Conservation (phyloP, 2,113 vertebrate genomes). For the Climacteris rufus region DNA sequence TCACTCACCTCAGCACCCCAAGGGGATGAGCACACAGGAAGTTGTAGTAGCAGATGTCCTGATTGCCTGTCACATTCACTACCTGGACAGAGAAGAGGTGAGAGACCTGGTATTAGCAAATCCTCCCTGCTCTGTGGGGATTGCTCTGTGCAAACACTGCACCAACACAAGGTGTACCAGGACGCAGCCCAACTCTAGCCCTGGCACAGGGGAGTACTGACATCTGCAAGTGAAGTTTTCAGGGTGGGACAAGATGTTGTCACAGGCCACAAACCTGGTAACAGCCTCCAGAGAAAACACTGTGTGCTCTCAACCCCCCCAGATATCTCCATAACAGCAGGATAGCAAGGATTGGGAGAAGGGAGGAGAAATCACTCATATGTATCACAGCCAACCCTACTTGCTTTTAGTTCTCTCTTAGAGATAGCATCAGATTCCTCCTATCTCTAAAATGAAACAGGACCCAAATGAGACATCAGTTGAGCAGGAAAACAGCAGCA, state of each 20-base stretch:
- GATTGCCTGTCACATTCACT: slow-evolving; percentile 79
- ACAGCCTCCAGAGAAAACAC: not conserved
- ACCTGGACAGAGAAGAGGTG: slow-evolving; percentile 61
- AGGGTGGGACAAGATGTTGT: not conserved
- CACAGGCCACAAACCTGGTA: not conserved
- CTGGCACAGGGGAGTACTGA: not conserved
- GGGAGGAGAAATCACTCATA: not conserved
- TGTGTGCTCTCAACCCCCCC: not conserved
- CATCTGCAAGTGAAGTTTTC: not conserved
- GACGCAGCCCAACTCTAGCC: not conserved
- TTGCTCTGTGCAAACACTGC: not conserved
- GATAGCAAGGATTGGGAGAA: not conserved
- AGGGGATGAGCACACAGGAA: slow-evolving; percentile 80
- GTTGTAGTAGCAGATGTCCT: slow-evolving; percentile 85
- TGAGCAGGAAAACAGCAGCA: not conserved
- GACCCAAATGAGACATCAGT: not conserved
- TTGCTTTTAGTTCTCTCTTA: not conserved
- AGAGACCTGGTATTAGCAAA: not conserved
- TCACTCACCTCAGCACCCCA: slow-evolving; percentile 76
- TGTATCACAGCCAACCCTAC: not conserved
- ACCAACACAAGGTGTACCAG: not conserved
- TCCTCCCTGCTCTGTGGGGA: not conserved
- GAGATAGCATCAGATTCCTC: not conserved
- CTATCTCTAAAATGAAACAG: not conserved
- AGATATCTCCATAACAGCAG: not conserved